Evolutionary conservation across 1,140 invertebrate genomes (phyloP).

Genomic region (Pseudomyrmex concolor): DNA sequence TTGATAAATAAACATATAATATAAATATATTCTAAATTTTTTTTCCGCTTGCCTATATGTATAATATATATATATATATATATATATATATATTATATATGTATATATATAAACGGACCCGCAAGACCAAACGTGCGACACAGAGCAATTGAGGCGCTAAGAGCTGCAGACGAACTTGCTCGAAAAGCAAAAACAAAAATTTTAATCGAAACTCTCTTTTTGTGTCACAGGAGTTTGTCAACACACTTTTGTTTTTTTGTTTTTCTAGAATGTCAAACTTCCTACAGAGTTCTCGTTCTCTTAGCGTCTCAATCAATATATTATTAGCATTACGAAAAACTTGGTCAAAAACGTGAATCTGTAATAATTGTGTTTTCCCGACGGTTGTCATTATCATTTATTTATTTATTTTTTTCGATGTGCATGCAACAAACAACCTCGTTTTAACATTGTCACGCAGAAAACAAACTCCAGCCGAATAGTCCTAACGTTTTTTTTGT

Average conservation of each 20-base stretch:
- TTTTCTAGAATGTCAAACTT: not conserved
- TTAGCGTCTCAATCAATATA: slow-evolving; percentile 26
- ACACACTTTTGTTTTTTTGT: too few relatives aligned
- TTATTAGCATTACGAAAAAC: slow-evolving; percentile 36
- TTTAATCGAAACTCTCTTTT: not conserved
- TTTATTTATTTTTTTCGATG: slow-evolving; percentile 21
- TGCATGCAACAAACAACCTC: slow-evolving; percentile 31
- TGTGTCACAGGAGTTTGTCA: not conserved
- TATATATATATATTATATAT: too few relatives aligned
- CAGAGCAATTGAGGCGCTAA: slow-evolving; percentile 24
- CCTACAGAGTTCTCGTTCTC: not conserved
- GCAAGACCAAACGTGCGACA: slow-evolving; percentile 40
- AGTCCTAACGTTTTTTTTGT: slow-evolving; percentile 15
- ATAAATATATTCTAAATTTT: too few relatives aligned
- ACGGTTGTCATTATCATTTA: not conserved
- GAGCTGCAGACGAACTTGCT: not conserved
- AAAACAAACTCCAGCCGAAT: slow-evolving; percentile 41
- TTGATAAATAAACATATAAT: too few relatives aligned
- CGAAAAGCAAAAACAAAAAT: slow-evolving; percentile 22
- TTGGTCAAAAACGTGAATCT: slow-evolving; percentile 40
- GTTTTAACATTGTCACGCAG: slow-evolving; percentile 41
- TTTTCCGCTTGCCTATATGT: too few relatives aligned
- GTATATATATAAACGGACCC: not conserved
- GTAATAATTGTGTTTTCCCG: slow-evolving; percentile 31
- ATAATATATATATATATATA: too few relatives aligned